Conservation (phyloP, 1,140 invertebrate genomes). For the Thereuonema tuberculata region DNA sequence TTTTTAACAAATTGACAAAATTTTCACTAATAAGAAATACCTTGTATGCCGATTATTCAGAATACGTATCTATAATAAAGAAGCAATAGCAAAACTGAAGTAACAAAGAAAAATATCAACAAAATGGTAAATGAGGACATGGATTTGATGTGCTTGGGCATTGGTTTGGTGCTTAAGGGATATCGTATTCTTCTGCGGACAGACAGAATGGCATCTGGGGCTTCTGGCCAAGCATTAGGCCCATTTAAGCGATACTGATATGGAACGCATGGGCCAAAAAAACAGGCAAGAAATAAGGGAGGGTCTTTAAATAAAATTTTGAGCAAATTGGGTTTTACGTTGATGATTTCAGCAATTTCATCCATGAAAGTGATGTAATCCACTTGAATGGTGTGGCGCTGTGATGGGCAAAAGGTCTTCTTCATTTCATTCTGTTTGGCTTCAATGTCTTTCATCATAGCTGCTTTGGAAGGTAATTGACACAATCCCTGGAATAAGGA, state of each 20-base stretch:
- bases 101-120: slow-evolving; percentile 10
- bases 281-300: no score
- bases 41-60: no score
- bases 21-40: no score
- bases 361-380: slow-evolving; percentile 16
- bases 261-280: no score
- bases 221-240: no score
- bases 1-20: no score
- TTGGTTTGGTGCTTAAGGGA: slow-evolving; percentile 11
- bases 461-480: neutral
- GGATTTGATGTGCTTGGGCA: slow-evolving; percentile 16
- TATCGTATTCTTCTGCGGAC: no score
- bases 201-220: no score
- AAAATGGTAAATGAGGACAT: slow-evolving; percentile 8
- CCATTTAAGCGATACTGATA: no score
- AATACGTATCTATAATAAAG: slow-evolving; percentile 17
- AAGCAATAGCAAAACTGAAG: slow-evolving; percentile 15
- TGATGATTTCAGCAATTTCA: slow-evolving; percentile 14
- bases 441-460: slow-evolving; percentile 5
- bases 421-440: neutral
- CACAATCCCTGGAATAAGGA: neutral
- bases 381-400: slow-evolving; percentile 16
- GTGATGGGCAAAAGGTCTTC: neutral
- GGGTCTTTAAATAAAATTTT: no score
- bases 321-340: slow-evolving; percentile 17